These are phyloP conservation scores for Phoxinus dragarum DNA, from an alignment of 2,797 vertebrate genomes.

Conservation along the genomic window DNA sequence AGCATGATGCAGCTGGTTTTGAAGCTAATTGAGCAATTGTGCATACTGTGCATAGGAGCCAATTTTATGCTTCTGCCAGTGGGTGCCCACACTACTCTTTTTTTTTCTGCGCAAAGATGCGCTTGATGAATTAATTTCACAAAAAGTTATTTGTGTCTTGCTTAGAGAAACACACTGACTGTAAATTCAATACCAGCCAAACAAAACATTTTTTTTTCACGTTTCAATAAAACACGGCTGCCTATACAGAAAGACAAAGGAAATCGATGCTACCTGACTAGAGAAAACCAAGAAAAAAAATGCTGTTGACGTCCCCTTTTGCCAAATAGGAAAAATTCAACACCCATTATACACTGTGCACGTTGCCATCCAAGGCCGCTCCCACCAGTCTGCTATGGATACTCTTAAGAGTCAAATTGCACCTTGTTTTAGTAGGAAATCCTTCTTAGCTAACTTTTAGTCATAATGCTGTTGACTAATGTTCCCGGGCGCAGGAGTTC, in stretches of 20 bases:
- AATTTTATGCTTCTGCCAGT: neutral
- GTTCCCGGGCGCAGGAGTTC: neutral
- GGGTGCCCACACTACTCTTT: neutral
- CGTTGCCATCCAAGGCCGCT: neutral
- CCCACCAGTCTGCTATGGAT: neutral
- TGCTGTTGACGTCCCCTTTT: neutral
- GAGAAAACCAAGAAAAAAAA: neutral
- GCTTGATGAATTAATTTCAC: neutral
- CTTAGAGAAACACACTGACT: neutral
- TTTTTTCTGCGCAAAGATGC: neutral
- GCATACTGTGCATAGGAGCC: neutral
- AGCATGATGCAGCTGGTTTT: conserved; percentile 9
- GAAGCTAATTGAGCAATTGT: conserved; percentile 23
- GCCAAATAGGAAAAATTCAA: neutral
- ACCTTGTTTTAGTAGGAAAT: neutral
- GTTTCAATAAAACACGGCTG: neutral
- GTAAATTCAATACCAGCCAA: neutral
- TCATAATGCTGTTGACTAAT: neutral
- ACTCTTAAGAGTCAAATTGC: neutral
- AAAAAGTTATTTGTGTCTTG: neutral
- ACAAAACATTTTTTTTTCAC: neutral
- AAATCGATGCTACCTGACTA: neutral
- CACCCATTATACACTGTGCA: neutral
- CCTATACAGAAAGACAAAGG: neutral
- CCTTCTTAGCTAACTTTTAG: neutral